Percentiles rank a stretch among this genome's conserved stretches.
Conservation (phyloP, 2,888 invertebrate species). For the Mythimna ferrago region DNA sequence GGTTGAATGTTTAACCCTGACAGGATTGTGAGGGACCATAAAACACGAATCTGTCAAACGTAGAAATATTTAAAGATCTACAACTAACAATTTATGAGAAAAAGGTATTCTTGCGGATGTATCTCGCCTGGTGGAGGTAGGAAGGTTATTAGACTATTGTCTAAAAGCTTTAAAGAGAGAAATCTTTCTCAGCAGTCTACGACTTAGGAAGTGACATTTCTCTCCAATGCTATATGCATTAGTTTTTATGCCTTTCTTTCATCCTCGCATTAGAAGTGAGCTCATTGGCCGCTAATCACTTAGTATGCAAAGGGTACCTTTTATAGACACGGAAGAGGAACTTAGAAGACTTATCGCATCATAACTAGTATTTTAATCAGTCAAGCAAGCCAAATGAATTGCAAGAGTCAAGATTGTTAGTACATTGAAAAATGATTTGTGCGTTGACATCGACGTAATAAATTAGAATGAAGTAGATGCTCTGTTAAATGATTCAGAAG, state of each 20-base stretch:
- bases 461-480: background rate
- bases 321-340: constrained; percentile 61
- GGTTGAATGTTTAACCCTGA: constrained; percentile 25
- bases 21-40: constrained; percentile 26
- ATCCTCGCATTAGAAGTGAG: constrained; percentile 40
- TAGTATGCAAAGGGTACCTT: constrained; percentile 55
- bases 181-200: constrained; percentile 48
- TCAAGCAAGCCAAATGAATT: constrained; percentile 47
- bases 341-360: constrained; percentile 59
- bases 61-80: constrained; percentile 11
- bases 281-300: constrained; percentile 54
- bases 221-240: constrained; percentile 33
- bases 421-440: constrained; percentile 29
- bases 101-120: constrained; percentile 5
- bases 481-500: constrained; percentile 1
- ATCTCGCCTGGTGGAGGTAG: constrained; percentile 10
- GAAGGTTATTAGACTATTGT: constrained; percentile 48
- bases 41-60: constrained; percentile 22
- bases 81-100: constrained; percentile 15
- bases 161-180: constrained; percentile 36
- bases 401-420: constrained; percentile 25
- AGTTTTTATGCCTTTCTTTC: constrained; percentile 46
- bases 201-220: constrained; percentile 44
- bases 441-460: constrained; percentile 20
- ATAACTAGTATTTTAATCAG: constrained; percentile 61